Evolutionary conservation across 2,113 vertebrate species (phyloP).

Genomic region (Etheostoma cragini): DNA sequence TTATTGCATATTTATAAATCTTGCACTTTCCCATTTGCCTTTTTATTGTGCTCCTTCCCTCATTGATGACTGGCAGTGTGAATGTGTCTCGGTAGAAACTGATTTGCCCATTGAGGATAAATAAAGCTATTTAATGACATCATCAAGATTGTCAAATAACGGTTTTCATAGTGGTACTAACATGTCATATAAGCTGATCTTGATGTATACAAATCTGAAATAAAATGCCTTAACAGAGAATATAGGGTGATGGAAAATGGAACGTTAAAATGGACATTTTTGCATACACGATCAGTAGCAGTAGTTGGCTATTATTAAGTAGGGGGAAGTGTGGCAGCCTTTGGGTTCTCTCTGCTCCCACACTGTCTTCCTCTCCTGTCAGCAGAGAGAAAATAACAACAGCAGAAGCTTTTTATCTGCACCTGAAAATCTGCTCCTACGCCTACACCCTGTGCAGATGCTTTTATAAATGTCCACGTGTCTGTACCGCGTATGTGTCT

Average conservation of each 20-base stretch:
- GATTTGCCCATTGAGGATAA: too few relatives aligned
- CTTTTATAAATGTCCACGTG: constrained; percentile 48
- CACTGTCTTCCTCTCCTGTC: constrained; percentile 72
- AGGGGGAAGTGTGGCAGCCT: constrained; percentile 20
- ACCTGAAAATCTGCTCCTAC: constrained; percentile 67
- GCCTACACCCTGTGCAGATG: constrained; percentile 44
- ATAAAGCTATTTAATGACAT: too few relatives aligned
- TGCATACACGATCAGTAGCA: constrained; percentile 24
- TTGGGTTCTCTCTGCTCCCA: constrained; percentile 36
- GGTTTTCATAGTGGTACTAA: too few relatives aligned
- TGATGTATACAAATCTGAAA: neutral
- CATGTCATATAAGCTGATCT: neutral
- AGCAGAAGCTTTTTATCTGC: constrained; percentile 71
- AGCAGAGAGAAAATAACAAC: constrained; percentile 74
- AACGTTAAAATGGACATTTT: neutral
- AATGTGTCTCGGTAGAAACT: too few relatives aligned
- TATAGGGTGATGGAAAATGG: neutral
- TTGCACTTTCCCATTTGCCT: too few relatives aligned
- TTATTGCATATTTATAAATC: too few relatives aligned
- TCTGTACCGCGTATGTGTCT: constrained; percentile 14
- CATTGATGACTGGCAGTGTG: too few relatives aligned
- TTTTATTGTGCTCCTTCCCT: too few relatives aligned
- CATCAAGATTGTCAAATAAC: too few relatives aligned
- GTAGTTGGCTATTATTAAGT: constrained; percentile 21
- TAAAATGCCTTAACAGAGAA: neutral